Percentiles rank a stretch among this genome's conserved stretches.
Conservation (phyloP, 2,797 vertebrate species). For the Trematomus bernacchii region DNA sequence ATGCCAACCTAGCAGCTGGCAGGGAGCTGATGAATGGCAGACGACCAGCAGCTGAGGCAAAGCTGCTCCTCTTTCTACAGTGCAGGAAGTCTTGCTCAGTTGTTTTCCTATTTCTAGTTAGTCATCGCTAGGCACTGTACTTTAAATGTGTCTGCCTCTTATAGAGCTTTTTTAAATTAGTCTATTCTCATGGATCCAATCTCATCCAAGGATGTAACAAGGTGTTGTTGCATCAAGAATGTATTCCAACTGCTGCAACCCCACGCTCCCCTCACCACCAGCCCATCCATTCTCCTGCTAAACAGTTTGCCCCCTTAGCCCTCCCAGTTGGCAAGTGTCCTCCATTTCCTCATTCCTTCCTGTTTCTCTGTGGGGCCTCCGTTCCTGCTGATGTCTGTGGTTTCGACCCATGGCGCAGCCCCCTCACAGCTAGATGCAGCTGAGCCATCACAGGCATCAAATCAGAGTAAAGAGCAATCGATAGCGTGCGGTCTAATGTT, state of each 20-base stretch:
- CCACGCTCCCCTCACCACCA: constrained; percentile 12
- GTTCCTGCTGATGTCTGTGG: constrained; percentile 72
- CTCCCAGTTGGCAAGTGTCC: constrained; percentile 63
- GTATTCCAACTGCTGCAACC: constrained; percentile 20
- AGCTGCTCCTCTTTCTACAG: constrained; percentile 50
- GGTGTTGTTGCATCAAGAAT: constrained; percentile 1
- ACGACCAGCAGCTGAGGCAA: constrained; percentile 67
- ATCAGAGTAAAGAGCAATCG: constrained; percentile 73
- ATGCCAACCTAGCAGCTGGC: constrained; percentile 79
- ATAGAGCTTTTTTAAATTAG: constrained; percentile 18
- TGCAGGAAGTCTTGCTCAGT: constrained; percentile 40
- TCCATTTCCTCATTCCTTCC: constrained; percentile 61
- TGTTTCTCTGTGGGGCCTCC: constrained; percentile 63
- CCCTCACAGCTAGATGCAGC: constrained; percentile 60
- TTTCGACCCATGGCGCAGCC: constrained; percentile 51
- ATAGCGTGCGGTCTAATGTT: constrained; percentile 69
- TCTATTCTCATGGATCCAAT: constrained; percentile 1
- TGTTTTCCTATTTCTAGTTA: constrained; percentile 42
- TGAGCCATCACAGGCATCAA: constrained; percentile 70
- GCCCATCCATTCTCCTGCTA: constrained; percentile 51
- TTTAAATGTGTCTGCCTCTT: constrained; percentile 20
- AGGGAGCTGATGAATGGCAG: constrained; percentile 78
- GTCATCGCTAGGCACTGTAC: constrained; percentile 20
- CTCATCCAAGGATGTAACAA: constrained; percentile 24
- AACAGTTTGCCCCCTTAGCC: constrained; percentile 54